Conservation (phyloP, 2,797 vertebrate species). For the Falco cherrug region DNA sequence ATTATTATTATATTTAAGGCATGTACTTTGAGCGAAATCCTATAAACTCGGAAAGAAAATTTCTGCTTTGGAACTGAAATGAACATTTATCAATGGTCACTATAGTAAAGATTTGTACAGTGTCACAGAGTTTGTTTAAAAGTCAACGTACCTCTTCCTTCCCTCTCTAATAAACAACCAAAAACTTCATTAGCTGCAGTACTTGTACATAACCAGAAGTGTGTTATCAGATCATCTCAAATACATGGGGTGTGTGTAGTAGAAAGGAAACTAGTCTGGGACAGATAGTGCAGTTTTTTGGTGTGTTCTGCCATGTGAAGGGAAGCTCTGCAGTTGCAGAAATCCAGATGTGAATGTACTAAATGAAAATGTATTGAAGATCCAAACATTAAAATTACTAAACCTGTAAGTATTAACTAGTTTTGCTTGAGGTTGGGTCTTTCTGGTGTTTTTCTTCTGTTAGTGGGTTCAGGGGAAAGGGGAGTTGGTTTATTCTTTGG, state of each 20-base stretch:
- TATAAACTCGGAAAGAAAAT: not conserved
- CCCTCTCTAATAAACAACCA: not conserved
- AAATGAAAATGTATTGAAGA: not conserved
- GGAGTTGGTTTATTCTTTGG: not conserved
- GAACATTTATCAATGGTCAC: not conserved
- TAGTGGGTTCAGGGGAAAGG: not conserved
- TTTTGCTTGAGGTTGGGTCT: not conserved
- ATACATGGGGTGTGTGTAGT: not conserved
- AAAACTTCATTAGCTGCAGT: not conserved
- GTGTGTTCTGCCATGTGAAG: not conserved
- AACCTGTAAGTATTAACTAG: not conserved
- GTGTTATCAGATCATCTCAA: slow-evolving; percentile 12
- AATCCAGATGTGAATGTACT: not conserved
- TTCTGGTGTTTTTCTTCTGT: not conserved
- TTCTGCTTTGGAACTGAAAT: not conserved
- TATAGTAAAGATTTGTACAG: not conserved
- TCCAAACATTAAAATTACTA: not conserved
- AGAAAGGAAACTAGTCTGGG: not conserved
- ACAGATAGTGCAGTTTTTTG: not conserved
- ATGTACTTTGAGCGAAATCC: not conserved
- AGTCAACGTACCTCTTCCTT: not conserved
- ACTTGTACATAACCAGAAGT: not conserved
- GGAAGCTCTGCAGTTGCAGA: not conserved
- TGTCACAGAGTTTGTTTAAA: not conserved
- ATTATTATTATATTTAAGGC: not conserved